phyloP scores from a whole-genome alignment of 2,797 vertebrate species.

The Lophotriccus pileatus region DNA sequence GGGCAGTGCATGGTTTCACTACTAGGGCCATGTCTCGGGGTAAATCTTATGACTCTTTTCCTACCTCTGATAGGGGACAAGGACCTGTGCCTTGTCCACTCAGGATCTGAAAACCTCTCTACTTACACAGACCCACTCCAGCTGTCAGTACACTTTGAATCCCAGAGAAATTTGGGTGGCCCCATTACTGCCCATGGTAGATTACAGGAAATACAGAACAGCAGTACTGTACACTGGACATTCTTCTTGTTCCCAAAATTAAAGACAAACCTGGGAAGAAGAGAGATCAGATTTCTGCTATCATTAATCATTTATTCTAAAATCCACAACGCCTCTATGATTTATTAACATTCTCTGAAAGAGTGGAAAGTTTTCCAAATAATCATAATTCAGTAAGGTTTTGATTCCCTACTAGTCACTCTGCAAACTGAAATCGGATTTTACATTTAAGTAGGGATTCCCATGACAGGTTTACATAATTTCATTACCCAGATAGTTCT shows the following conservation, averaged over 20 bases:
- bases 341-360: background rate
- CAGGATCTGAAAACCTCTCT: background rate
- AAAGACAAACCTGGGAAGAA: background rate
- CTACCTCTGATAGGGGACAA: background rate
- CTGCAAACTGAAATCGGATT: background rate
- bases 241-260: background rate
- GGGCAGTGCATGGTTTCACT: background rate
- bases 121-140: background rate
- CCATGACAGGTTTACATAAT: background rate
- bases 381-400: background rate
- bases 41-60: rapidly evolving
- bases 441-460: background rate
- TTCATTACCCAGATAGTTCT: background rate
- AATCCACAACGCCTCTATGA: background rate
- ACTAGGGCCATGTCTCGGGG: background rate
- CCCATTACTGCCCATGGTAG: rapidly evolving
- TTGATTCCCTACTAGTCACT: background rate
- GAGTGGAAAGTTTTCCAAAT: background rate
- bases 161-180: background rate
- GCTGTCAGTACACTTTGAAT: background rate
- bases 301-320: background rate
- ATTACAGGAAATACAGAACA: background rate
- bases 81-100: background rate
- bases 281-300: background rate
- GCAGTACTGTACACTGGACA: background rate